These are phyloP conservation scores for Cylindroiulus punctatus DNA, from an alignment of 2,888 invertebrate genomes.

Conservation along the genomic window DNA sequence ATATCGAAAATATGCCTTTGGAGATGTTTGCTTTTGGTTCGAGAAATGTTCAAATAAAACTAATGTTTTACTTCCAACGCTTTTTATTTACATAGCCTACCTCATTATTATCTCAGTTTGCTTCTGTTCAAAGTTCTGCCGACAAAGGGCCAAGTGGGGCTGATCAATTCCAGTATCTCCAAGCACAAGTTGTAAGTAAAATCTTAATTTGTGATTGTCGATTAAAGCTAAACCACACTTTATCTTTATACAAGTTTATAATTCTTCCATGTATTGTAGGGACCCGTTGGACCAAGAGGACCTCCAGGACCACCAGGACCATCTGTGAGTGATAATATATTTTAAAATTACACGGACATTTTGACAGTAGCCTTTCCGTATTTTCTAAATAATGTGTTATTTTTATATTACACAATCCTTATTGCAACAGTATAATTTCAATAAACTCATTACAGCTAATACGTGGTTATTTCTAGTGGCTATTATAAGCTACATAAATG, in stretches of 20 bases:
- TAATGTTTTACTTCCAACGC: not conserved
- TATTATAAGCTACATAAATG: too few species aligned
- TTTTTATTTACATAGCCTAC: slow-evolving; percentile 69
- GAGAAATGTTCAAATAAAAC: not conserved
- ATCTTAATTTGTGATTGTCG: not conserved
- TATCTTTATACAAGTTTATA: not conserved
- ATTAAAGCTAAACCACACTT: not conserved
- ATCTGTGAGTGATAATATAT: slow-evolving; percentile 69
- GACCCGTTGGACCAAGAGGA: slow-evolving; percentile 82
- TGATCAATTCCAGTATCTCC: slow-evolving; percentile 79
- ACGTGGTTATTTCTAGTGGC: too few species aligned
- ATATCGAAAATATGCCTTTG: not conserved
- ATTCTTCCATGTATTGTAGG: slow-evolving; percentile 63
- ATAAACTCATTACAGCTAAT: too few species aligned
- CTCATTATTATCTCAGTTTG: slow-evolving; percentile 80
- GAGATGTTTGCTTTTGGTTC: too few species aligned
- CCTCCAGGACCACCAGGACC: slow-evolving; percentile 77
- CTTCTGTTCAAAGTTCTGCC: slow-evolving; percentile 72
- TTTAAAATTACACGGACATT: too few species aligned
- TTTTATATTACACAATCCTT: too few species aligned
- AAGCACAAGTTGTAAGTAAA: slow-evolving; percentile 73
- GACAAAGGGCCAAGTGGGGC: slow-evolving; percentile 82
- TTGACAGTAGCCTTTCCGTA: too few species aligned
- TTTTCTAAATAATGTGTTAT: too few species aligned
- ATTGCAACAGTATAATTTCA: too few species aligned